Conservation (phyloP, 2,888 invertebrate genomes). For the Drosophila barbarae region DNA sequence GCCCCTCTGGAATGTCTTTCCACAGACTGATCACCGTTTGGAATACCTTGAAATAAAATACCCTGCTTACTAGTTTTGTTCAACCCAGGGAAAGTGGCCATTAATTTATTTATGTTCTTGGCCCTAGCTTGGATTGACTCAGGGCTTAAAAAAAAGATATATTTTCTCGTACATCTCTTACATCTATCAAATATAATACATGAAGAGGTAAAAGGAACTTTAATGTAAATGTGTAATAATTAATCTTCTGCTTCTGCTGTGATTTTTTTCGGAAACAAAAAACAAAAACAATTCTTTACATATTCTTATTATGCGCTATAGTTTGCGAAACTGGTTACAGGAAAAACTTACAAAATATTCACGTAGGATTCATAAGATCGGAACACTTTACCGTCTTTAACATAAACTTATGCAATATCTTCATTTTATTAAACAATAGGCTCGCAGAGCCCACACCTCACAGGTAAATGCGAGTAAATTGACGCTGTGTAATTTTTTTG, state of each 20-base stretch:
- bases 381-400: background rate
- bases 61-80: background rate
- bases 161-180: background rate
- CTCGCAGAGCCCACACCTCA: slow-evolving; percentile 29
- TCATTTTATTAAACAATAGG: background rate
- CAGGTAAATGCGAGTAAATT: slow-evolving; percentile 64
- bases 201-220: background rate
- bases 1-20: background rate
- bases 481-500: slow-evolving; percentile 43
- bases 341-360: background rate
- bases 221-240: background rate
- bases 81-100: background rate
- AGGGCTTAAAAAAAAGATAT: background rate
- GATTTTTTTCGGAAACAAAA: background rate
- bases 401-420: background rate
- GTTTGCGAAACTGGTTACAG: background rate
- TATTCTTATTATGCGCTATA: background rate
- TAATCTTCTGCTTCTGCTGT: background rate
- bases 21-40: background rate
- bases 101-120: background rate
- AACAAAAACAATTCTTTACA: background rate
- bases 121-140: background rate
- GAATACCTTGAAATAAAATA: background rate
- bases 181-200: background rate
- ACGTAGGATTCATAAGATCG: background rate